phyloP scores from a whole-genome alignment of 1,140 invertebrate genomes.

The Geopemphigus sp. region DNA sequence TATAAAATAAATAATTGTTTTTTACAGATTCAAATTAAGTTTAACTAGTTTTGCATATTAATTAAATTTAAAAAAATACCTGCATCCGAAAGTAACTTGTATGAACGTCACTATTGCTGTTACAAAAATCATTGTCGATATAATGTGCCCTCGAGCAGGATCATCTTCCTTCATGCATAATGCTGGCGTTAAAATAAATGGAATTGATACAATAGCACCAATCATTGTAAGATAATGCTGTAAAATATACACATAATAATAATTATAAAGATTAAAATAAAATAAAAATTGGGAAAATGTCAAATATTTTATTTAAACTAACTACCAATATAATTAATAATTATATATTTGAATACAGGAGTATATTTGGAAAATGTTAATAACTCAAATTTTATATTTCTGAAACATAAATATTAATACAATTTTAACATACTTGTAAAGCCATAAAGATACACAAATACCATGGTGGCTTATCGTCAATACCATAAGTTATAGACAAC shows the following conservation, averaged over 20 bases:
- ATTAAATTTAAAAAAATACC: slow-evolving; percentile 56
- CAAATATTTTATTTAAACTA: neutral
- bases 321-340: neutral
- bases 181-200: slow-evolving; percentile 76
- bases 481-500: slow-evolving; percentile 67
- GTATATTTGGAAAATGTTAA: neutral
- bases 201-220: slow-evolving; percentile 79
- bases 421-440: slow-evolving; percentile 65
- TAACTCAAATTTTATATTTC: neutral
- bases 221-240: slow-evolving; percentile 89
- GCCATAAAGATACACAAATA: slow-evolving; percentile 80
- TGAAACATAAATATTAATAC: neutral
- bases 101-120: slow-evolving; percentile 79
- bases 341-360: neutral
- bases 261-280: no score
- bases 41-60: no score
- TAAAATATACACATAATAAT: slow-evolving; percentile 51
- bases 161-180: slow-evolving; percentile 79
- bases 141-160: slow-evolving; percentile 75
- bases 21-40: no score
- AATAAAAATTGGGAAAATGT: neutral
- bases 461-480: slow-evolving; percentile 80
- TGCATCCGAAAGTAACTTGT: slow-evolving; percentile 78
- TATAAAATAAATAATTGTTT: no score
- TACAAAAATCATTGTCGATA: slow-evolving; percentile 85